Conservation (phyloP, 2,888 invertebrate species). For the Orchestes rusci region DNA sequence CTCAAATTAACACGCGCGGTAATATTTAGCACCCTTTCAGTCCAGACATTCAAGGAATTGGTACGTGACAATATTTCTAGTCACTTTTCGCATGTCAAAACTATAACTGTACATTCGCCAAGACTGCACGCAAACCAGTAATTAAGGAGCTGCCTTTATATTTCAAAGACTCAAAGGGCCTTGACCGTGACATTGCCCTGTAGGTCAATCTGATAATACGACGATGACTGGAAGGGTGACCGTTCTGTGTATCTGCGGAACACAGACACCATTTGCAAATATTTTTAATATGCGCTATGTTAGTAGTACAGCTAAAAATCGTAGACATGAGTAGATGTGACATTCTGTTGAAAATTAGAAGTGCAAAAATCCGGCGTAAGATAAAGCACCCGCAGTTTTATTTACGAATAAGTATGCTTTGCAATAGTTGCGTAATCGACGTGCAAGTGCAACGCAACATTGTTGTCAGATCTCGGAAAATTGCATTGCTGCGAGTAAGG, state of each 20-base stretch:
- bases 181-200: slow-evolving; percentile 14
- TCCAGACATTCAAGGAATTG: too few relatives aligned
- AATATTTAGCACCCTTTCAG: too few relatives aligned
- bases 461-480: slow-evolving; percentile 14
- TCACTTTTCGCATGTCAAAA: slow-evolving; percentile 8
- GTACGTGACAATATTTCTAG: slow-evolving; percentile 8
- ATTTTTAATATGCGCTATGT: too few relatives aligned
- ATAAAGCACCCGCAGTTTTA: slow-evolving; percentile 4
- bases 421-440: slow-evolving; percentile 18
- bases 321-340: too few relatives aligned
- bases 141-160: slow-evolving; percentile 14
- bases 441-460: slow-evolving; percentile 16
- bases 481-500: too few relatives aligned
- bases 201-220: slow-evolving; percentile 19
- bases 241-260: too few relatives aligned
- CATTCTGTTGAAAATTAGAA: too few relatives aligned
- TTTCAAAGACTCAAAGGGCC: slow-evolving; percentile 12
- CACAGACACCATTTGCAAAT: too few relatives aligned
- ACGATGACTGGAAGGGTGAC: too few relatives aligned
- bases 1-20: too few relatives aligned
- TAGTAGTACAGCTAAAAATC: too few relatives aligned
- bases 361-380: too few relatives aligned
- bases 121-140: slow-evolving; percentile 14
- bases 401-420: slow-evolving; percentile 14
- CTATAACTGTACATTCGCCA: slow-evolving; percentile 9